These are phyloP conservation scores for Aeoliscus strigatus DNA, from an alignment of 2,797 vertebrate genomes.

Conservation along the genomic window DNA sequence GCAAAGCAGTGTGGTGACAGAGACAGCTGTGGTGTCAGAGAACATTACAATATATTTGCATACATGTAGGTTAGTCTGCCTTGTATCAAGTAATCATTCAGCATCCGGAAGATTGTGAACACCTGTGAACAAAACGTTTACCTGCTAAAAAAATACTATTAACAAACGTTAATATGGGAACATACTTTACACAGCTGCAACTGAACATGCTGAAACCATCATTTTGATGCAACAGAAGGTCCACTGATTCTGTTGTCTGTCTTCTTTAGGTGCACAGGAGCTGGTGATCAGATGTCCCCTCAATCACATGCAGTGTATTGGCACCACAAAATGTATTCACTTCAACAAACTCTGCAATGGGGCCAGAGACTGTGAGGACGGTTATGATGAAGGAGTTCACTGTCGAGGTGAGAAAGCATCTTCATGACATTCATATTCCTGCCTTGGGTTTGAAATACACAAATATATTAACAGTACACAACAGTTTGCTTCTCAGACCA, in stretches of 20 bases:
- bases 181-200: slow-evolving; percentile 12
- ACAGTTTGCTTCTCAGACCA: too few species aligned
- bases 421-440: slow-evolving; percentile 8
- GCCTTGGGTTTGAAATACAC: slow-evolving; percentile 32
- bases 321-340: slow-evolving; percentile 87
- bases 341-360: slow-evolving; percentile 93
- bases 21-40: slow-evolving; percentile 63
- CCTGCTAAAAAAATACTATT: too few species aligned
- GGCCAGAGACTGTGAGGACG: slow-evolving; percentile 85
- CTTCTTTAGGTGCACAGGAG: slow-evolving; percentile 79
- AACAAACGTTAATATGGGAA: too few species aligned
- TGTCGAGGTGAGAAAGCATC: slow-evolving; percentile 82
- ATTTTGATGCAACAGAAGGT: too few species aligned
- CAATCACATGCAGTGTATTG: slow-evolving; percentile 87
- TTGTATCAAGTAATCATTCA: not conserved
- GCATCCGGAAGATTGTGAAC: not conserved
- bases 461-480: too few species aligned
- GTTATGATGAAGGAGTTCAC: slow-evolving; percentile 90
- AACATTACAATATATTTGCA: slow-evolving; percentile 63
- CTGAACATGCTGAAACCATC: too few species aligned
- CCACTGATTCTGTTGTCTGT: slow-evolving; percentile 20
- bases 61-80: slow-evolving; percentile 42
- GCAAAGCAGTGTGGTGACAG: slow-evolving; percentile 33
- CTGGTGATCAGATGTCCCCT: slow-evolving; percentile 82
- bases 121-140: too few species aligned